Evolutionary conservation across 2,797 vertebrate species (phyloP).

Genomic region (Eidolon dupreanum): DNA sequence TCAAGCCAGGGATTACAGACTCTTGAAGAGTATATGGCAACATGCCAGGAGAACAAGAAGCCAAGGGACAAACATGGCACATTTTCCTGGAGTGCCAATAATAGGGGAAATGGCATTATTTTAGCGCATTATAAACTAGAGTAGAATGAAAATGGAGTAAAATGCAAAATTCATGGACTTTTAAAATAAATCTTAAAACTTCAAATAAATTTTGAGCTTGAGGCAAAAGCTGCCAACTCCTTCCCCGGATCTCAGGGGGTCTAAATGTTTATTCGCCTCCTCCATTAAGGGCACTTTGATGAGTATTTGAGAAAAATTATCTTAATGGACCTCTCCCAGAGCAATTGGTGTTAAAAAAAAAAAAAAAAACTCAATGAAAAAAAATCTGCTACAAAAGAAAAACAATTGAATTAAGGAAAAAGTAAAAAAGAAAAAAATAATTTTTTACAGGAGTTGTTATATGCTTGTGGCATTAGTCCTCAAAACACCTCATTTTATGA

Average conservation of each 20-base stretch:
- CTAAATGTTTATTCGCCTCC: constrained; percentile 19
- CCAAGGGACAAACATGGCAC: background rate
- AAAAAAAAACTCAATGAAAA: background rate
- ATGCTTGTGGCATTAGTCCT: background rate
- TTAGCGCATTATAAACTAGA: background rate
- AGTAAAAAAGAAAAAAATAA: background rate
- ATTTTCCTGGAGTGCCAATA: background rate
- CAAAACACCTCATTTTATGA: background rate
- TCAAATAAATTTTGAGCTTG: constrained; percentile 25
- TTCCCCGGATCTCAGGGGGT: background rate
- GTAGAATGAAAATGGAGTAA: constrained; percentile 9
- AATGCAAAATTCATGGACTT: constrained; percentile 40
- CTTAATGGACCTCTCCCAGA: background rate
- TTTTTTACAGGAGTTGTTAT: background rate
- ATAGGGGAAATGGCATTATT: background rate
- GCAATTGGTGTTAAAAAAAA: background rate
- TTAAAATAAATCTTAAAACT: constrained; percentile 52
- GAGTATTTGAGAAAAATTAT: background rate
- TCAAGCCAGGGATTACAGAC: background rate
- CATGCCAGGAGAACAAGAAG: background rate
- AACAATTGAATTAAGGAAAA: background rate
- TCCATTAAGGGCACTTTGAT: background rate
- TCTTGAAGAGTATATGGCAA: background rate
- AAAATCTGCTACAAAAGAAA: background rate
- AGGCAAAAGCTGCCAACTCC: constrained; percentile 15